These are phyloP conservation scores for Microplitis demolitor DNA, from an alignment of 1,140 invertebrate species.

Conservation along the genomic window DNA sequence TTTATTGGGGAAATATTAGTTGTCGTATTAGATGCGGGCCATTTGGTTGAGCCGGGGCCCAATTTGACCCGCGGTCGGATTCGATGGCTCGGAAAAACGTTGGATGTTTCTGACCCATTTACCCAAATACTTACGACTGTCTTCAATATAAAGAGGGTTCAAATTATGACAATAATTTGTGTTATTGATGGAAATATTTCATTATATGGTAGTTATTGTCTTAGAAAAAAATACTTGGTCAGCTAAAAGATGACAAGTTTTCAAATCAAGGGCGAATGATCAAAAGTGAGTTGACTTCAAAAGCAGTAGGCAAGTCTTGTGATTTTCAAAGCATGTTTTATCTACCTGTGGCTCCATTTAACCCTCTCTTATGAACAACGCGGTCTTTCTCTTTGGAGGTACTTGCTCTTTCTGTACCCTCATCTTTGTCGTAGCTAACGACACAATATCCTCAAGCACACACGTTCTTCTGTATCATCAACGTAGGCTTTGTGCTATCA, in stretches of 20 bases:
- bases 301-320: neutral
- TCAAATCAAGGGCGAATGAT: too few relatives aligned
- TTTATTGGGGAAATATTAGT: neutral
- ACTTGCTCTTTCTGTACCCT: neutral
- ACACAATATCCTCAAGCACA: constrained; percentile 14
- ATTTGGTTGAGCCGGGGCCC: constrained; percentile 30
- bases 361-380: neutral
- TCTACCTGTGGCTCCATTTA: constrained; percentile 5
- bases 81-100: constrained; percentile 49
- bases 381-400: too few relatives aligned
- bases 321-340: constrained; percentile 12
- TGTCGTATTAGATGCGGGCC: neutral
- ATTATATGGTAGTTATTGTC: neutral
- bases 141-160: neutral
- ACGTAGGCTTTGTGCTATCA: constrained; percentile 21
- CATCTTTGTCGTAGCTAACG: neutral
- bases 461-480: constrained; percentile 24
- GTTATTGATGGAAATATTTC: neutral
- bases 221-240: too few relatives aligned
- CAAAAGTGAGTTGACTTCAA: too few relatives aligned
- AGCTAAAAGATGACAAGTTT: too few relatives aligned
- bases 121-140: constrained; percentile 42
- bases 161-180: neutral
- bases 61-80: constrained; percentile 44
- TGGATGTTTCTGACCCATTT: constrained; percentile 58